Conservation (phyloP, 2,797 vertebrate genomes). For the Falco columbarius region DNA sequence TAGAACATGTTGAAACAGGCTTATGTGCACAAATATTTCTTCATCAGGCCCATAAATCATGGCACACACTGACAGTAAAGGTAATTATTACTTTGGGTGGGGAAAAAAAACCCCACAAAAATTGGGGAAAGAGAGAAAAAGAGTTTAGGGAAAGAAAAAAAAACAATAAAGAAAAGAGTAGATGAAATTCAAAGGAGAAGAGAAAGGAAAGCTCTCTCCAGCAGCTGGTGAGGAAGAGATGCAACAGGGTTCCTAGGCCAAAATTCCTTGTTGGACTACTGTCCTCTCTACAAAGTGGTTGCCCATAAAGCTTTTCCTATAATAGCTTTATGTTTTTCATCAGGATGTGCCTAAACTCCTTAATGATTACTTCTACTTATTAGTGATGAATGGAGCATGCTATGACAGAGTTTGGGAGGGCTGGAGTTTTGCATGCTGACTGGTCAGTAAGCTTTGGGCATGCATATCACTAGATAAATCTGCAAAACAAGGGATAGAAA, state of each 20-base stretch:
- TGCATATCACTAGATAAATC: background rate
- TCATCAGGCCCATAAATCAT: background rate
- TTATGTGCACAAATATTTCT: background rate
- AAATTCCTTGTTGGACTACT: background rate
- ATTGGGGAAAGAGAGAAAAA: background rate
- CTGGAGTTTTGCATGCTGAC: background rate
- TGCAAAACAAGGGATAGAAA: background rate
- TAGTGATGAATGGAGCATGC: background rate
- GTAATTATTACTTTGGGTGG: background rate
- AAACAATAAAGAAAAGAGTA: background rate
- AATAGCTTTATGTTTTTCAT: background rate
- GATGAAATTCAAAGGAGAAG: background rate
- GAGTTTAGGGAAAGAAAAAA: background rate
- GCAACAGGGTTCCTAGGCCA: background rate
- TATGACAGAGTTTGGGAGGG: background rate
- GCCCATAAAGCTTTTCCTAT: background rate
- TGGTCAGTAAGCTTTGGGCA: background rate
- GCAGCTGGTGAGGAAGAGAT: background rate
- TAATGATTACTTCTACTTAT: background rate
- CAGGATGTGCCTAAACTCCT: background rate
- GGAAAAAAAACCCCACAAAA: background rate
- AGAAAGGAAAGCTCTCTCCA: background rate
- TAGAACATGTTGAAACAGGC: background rate
- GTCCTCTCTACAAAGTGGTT: background rate
- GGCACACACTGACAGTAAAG: background rate